phyloP scores from a whole-genome alignment of 1,140 invertebrate species.

The Anastrepha obliqua region DNA sequence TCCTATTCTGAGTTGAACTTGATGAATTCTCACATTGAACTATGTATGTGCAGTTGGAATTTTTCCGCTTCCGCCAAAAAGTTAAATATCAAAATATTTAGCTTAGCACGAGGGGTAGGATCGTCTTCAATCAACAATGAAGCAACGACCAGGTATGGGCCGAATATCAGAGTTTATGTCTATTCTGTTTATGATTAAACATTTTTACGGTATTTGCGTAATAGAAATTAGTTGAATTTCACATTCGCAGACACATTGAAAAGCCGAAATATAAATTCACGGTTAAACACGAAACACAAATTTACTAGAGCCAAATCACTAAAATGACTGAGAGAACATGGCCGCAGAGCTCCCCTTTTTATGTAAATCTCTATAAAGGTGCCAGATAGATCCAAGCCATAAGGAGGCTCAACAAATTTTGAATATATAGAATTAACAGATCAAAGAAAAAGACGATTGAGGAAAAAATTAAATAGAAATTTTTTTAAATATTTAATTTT shows the following conservation, averaged over 20 bases:
- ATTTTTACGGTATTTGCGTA: constrained; percentile 49
- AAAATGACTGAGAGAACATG: constrained; percentile 49
- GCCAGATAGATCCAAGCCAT: constrained; percentile 3
- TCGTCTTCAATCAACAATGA: constrained; percentile 22
- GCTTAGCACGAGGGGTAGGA: constrained; percentile 25
- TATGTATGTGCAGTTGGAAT: constrained; percentile 6
- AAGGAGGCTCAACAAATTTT: not conserved
- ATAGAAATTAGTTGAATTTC: constrained; percentile 18
- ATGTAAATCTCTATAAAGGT: constrained; percentile 21
- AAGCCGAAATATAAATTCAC: constrained; percentile 31
- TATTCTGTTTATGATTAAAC: constrained; percentile 43
- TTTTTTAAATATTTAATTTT: too few species aligned
- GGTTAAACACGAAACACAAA: not conserved
- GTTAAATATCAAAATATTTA: constrained; percentile 21
- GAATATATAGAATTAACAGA: too few species aligned
- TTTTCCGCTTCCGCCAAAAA: constrained; percentile 50
- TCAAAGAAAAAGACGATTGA: too few species aligned
- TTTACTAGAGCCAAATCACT: constrained; percentile 47
- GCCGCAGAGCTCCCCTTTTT: constrained; percentile 26
- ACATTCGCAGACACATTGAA: constrained; percentile 45
- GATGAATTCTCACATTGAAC: constrained; percentile 26
- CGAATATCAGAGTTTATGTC: constrained; percentile 43
- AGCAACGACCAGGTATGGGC: constrained; percentile 37
- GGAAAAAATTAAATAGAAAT: too few species aligned
- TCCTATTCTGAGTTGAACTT: constrained; percentile 19